These are phyloP conservation scores for Leuciscus waleckii DNA, from an alignment of 2,797 vertebrate species.

Conservation along the genomic window DNA sequence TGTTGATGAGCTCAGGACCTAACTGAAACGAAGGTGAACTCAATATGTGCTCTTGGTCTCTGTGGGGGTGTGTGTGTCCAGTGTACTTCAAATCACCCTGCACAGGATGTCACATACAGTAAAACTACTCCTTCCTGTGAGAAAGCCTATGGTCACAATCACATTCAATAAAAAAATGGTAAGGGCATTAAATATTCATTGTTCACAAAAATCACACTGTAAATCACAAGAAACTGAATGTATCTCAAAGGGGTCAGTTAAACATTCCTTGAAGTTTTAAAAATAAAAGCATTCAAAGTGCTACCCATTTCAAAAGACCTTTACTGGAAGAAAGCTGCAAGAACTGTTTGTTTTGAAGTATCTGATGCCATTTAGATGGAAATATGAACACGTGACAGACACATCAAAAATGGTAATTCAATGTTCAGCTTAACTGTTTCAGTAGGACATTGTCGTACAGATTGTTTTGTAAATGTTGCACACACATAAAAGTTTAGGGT, in stretches of 20 bases:
- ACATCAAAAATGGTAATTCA: not conserved
- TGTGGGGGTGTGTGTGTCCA: constrained; percentile 33
- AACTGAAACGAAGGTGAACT: constrained; percentile 50
- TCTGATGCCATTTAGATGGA: not conserved
- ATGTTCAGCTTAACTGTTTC: not conserved
- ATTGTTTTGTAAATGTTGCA: not conserved
- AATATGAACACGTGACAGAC: not conserved
- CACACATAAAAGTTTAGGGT: not conserved
- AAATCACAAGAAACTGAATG: not conserved
- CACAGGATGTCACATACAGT: constrained; percentile 5
- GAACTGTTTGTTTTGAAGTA: not conserved
- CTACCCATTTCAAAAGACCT: not conserved
- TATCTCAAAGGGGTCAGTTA: not conserved
- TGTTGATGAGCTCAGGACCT: constrained; percentile 48
- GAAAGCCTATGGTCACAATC: not conserved
- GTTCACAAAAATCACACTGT: constrained; percentile 6
- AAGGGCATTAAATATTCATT: constrained; percentile 1
- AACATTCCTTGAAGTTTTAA: not conserved
- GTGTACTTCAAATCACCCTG: constrained; percentile 16
- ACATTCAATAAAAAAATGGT: constrained; percentile 14
- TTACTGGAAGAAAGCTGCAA: not conserved
- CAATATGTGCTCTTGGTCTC: constrained; percentile 10
- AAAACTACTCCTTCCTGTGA: not conserved
- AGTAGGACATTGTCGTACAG: not conserved
- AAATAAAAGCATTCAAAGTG: constrained; percentile 13